phyloP scores from a whole-genome alignment of 1,140 invertebrate genomes.

The Neotoxoptera formosana region DNA sequence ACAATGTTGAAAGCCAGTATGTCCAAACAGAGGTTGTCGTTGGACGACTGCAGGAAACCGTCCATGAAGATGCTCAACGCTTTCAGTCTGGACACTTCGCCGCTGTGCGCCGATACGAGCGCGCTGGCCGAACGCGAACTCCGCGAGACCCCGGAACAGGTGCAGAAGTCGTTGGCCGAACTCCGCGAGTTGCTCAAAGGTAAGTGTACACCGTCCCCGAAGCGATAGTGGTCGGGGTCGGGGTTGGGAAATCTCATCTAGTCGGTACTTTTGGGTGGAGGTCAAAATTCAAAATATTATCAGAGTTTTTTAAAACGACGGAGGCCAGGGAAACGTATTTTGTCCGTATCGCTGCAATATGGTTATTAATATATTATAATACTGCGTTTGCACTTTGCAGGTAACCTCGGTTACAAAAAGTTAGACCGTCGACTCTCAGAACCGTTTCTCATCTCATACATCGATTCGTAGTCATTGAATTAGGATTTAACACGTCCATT shows the following conservation, averaged over 20 bases:
- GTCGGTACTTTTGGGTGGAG: too few relatives aligned
- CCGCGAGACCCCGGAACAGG: slow-evolving; percentile 65
- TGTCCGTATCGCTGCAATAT: too few relatives aligned
- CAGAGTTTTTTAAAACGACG: too few relatives aligned
- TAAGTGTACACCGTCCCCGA: slow-evolving; percentile 58
- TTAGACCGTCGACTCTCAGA: too few relatives aligned
- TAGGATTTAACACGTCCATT: too few relatives aligned
- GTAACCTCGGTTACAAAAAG: too few relatives aligned
- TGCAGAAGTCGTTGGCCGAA: slow-evolving; percentile 62
- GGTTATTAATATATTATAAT: too few relatives aligned
- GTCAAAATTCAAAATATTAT: too few relatives aligned
- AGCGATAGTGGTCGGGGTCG: not conserved
- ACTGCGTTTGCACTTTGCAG: too few relatives aligned
- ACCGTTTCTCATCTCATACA: too few relatives aligned
- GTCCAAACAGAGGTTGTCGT: not conserved
- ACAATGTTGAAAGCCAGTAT: not conserved
- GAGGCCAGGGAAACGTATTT: too few relatives aligned
- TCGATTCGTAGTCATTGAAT: too few relatives aligned
- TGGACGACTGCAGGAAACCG: not conserved
- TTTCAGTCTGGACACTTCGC: slow-evolving; percentile 51
- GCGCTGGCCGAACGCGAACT: slow-evolving; percentile 63
- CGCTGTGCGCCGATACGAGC: slow-evolving; percentile 55
- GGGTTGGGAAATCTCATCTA: not conserved
- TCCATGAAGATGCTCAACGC: not conserved
- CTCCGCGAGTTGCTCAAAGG: slow-evolving; percentile 64